Evolutionary conservation across 2,888 invertebrate genomes (phyloP), one percentile per base, ranked within the genome.

Genomic region (Priocnemis perturbator): DNA sequence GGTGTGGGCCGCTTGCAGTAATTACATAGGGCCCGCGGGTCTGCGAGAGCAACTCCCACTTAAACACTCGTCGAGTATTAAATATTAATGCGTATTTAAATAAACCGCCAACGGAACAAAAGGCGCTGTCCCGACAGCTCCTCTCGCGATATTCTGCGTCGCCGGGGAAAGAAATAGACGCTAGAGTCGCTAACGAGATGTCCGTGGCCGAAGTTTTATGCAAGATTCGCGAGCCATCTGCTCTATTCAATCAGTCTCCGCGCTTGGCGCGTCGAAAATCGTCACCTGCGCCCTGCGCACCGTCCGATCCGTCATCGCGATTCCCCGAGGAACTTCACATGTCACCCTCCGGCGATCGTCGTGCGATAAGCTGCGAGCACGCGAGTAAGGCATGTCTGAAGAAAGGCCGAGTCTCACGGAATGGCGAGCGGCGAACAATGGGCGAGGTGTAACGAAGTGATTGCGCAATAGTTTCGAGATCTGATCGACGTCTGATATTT

Each of bases 41-140:
- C 73, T 79, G 77, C 78, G 77, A 74, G 68, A 80, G 80, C 72
- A 81, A 85, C 85, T 84, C 86, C 86, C 84, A 87, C 86, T 87
- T 85, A 84, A 86, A 82, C 83, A 84, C 82, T 76, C 76, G 66
- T 64, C 73, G 73, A 76, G 83, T 83, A 86, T 85, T 86, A 86
- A 86, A 87, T 87, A 87, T 86, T 87, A 87, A 87, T 87, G 85
- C 74, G 79, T 79, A 86, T 87, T 87, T 86, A 86, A 86, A 86
- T 86, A 85, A 86, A 86, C 73, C 75, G 73, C 71, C 75, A 73
- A 78, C 70, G 69, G 78, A 78, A 83, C 79, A 81, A 79, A 58
- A 83, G 67, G 30, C 64, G 60, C 57, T 45, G 19, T 60, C 17
- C n/a, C 37, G 17, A 64, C 50, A 17, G 26, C n/a, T n/a, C 26